phyloP scores from a whole-genome alignment of 2,888 invertebrate species.

The Chalcosyrphus nemorum region DNA sequence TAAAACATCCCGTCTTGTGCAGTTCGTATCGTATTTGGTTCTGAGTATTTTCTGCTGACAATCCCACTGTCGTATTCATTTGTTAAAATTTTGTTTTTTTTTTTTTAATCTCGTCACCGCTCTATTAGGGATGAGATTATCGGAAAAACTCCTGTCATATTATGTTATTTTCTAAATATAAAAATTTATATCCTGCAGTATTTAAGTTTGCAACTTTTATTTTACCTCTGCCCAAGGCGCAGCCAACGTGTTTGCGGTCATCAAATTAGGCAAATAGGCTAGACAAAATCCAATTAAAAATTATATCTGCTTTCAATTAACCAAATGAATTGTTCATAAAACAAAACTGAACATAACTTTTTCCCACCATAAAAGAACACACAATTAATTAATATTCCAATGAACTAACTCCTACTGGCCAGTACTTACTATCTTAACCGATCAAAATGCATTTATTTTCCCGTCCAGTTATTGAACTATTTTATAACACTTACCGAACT shows the following conservation, averaged over 20 bases:
- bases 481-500: constrained; percentile 54
- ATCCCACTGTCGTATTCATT: too few species aligned
- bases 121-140: too few species aligned
- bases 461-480: constrained; percentile 57
- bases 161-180: too few species aligned
- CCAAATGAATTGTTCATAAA: not conserved
- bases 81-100: too few species aligned
- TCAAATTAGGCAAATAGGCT: not conserved
- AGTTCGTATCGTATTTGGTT: too few species aligned
- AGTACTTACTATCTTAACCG: not conserved
- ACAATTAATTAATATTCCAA: constrained; percentile 33
- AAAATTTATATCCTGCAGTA: too few species aligned
- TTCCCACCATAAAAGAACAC: not conserved
- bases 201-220: too few species aligned
- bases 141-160: too few species aligned
- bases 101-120: too few species aligned
- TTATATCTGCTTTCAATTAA: not conserved
- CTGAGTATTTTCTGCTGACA: too few species aligned
- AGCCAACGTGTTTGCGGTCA: not conserved
- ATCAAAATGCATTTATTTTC: constrained; percentile 22
- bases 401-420: not conserved
- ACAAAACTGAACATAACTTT: not conserved
- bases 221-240: too few species aligned
- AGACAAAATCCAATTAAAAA: not conserved
- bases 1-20: too few species aligned